Percentiles rank a stretch among this genome's conserved stretches.
Evolutionary conservation across 2,113 vertebrate species (phyloP).

Genomic region (Neogale vison): DNA sequence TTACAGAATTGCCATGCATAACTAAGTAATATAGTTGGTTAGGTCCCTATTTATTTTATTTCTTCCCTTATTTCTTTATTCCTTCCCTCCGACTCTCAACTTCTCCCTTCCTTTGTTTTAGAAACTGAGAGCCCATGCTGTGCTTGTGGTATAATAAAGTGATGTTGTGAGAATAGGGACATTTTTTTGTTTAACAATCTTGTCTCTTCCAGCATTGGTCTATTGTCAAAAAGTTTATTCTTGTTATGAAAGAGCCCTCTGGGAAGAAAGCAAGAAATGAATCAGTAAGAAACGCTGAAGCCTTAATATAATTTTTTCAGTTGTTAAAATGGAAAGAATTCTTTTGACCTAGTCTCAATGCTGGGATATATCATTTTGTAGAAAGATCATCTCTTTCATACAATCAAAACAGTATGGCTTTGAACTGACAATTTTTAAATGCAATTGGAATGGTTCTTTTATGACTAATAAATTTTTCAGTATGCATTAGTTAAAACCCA

Average conservation of each 20-base stretch:
- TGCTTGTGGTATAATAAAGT: background rate
- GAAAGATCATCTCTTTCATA: background rate
- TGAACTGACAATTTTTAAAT: background rate
- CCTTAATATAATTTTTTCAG: background rate
- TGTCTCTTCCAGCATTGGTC: background rate
- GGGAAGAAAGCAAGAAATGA: background rate
- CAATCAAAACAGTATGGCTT: background rate
- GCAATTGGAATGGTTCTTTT: background rate
- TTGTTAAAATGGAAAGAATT: conserved; percentile 2
- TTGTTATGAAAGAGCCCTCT: background rate
- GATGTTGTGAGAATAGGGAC: background rate
- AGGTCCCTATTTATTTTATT: background rate
- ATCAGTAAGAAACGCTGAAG: background rate
- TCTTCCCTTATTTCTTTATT: background rate
- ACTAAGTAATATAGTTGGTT: background rate
- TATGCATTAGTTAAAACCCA: background rate
- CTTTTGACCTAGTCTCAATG: conserved; percentile 10
- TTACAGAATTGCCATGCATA: background rate
- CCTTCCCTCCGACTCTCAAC: background rate
- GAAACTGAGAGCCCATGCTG: background rate
- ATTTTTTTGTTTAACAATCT: background rate
- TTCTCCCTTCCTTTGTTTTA: background rate
- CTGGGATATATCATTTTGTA: background rate
- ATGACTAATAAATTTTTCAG: background rate
- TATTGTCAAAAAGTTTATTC: background rate